These are phyloP conservation scores for Philereme transversata DNA, from an alignment of 2,888 invertebrate species.

Conservation along the genomic window DNA sequence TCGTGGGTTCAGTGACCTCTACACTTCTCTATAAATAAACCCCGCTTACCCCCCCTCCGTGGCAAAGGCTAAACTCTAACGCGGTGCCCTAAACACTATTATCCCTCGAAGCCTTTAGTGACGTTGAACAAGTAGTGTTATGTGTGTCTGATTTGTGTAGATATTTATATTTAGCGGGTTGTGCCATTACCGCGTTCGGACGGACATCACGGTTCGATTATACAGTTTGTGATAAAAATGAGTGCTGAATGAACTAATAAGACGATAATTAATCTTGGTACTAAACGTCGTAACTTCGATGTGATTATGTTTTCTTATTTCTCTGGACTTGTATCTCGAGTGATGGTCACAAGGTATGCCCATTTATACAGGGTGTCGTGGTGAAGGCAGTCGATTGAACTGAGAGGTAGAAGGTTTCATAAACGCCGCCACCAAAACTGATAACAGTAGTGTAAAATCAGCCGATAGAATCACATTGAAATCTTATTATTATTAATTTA, in stretches of 20 bases:
- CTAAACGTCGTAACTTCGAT: constrained; percentile 42
- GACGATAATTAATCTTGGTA: constrained; percentile 48
- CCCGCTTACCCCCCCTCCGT: constrained; percentile 59
- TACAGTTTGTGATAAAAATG: constrained; percentile 56
- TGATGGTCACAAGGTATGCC: constrained; percentile 70
- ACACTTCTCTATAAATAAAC: constrained; percentile 60
- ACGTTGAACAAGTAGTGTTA: constrained; percentile 72
- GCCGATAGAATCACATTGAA: too few relatives aligned
- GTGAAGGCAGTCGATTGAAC: too few relatives aligned
- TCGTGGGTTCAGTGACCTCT: constrained; percentile 59
- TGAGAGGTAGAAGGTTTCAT: too few relatives aligned
- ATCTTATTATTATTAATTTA: too few relatives aligned
- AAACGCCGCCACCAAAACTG: too few relatives aligned
- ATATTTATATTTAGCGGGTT: constrained; percentile 63
- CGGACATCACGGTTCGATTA: constrained; percentile 45
- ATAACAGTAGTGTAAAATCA: too few relatives aligned
- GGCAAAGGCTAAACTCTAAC: constrained; percentile 60
- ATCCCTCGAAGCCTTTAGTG: constrained; percentile 62
- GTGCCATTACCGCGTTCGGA: constrained; percentile 65
- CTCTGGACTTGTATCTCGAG: constrained; percentile 50
- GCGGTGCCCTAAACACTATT: constrained; percentile 60
- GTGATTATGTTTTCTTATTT: constrained; percentile 47
- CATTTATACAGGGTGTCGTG: constrained; percentile 36
- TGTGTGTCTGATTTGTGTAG: constrained; percentile 75
- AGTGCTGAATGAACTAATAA: constrained; percentile 53